Evolutionary conservation across 2,797 vertebrate species (phyloP).

Genomic region (Knipowitschia caucasica): DNA sequence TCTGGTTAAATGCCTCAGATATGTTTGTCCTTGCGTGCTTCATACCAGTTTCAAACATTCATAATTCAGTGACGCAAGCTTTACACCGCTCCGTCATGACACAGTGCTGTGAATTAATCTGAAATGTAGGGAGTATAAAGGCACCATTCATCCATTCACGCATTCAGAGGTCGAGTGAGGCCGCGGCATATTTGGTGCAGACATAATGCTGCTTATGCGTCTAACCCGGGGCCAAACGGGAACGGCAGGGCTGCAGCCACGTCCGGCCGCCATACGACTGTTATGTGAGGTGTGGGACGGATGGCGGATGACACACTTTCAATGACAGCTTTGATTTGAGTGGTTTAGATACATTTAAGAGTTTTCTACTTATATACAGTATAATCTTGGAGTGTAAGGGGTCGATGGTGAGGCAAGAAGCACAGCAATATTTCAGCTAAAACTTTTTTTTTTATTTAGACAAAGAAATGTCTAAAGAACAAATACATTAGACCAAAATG

Average conservation of each 20-base stretch:
- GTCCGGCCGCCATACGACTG: background rate
- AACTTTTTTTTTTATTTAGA: too few species aligned
- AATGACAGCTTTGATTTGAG: background rate
- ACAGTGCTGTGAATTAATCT: constrained; percentile 32
- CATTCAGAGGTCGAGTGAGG: constrained; percentile 21
- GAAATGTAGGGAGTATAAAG: constrained; percentile 43
- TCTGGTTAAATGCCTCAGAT: too few species aligned
- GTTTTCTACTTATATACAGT: too few species aligned
- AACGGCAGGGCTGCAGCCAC: background rate
- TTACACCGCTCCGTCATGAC: constrained; percentile 29
- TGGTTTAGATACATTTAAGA: background rate
- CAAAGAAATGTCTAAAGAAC: too few species aligned
- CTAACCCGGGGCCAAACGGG: constrained; percentile 3
- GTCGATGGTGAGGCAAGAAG: too few species aligned
- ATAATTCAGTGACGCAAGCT: constrained; percentile 54
- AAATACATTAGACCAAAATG: too few species aligned
- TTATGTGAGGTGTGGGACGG: constrained; percentile 19
- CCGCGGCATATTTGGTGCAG: constrained; percentile 17
- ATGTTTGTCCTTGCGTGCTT: constrained; percentile 19
- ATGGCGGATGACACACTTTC: constrained; percentile 1
- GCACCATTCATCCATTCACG: constrained; percentile 40
- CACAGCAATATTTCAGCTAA: too few species aligned
- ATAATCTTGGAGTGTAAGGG: too few species aligned
- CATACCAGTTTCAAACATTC: constrained; percentile 14
- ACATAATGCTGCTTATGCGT: constrained; percentile 7